Evolutionary conservation across 2,888 invertebrate genomes (phyloP), one percentile per base, ranked within the genome.

Genomic region (Limnephilus auricula): DNA sequence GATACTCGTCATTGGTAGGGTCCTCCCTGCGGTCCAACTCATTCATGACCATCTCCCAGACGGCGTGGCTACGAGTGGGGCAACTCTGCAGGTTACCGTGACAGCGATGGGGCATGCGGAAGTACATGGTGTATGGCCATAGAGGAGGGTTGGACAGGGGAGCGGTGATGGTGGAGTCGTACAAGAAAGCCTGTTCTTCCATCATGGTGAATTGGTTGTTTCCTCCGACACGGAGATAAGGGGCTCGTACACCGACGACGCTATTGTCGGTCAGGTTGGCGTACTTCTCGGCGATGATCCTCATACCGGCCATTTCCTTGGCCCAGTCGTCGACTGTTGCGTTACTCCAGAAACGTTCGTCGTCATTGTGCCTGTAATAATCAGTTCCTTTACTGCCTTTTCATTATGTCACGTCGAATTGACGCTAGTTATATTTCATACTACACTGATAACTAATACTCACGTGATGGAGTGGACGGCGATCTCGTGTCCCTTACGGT

Each of bases 81-180:
- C 98, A 99, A 94, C 97, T 98, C 95, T 99, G 99, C 92, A 98
- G 95, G 95, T 99, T 99, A 93, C 99, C 99, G 94, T 99, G 98
- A 94, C 99, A 99, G 92, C 98, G 97, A 95, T 99, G 99, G 0
- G 99, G 98, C 98, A 99, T 98, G 94, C 98, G 97, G 97, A 99
- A 99, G 96, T 99, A 99, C 97, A 99, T 98, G 91, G 99, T 99
- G 96, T 99, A 99, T 4, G 99, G 99, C 99, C 99, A 99, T 93
- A 99, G 97, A 90, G 99, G 99, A 32, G 98, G 98, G 94, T 98
- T 98, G 93, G 98, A 98, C 79, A 99, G 96, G 0, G 99, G 98
- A 2, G 99, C 98, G 0, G 99, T 98, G 94, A 99, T 99, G 89
- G 99, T 99, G 83, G 99, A 99, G 95, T 99, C 99, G 94, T 99